Conservation (phyloP, 2,797 vertebrate genomes). For the Sebastiscus tertius region DNA sequence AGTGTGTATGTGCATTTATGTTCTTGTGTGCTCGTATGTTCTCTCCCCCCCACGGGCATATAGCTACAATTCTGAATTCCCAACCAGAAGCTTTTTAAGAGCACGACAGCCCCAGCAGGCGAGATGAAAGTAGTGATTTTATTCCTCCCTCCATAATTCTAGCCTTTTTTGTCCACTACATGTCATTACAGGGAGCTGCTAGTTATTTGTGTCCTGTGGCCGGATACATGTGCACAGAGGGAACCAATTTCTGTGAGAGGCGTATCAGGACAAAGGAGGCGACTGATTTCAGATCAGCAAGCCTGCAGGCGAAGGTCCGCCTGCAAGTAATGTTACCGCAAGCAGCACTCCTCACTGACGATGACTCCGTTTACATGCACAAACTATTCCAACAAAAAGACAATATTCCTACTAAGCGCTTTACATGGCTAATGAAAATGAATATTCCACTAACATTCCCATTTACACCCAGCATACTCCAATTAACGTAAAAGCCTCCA, state of each 20-base stretch:
- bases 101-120: constrained; percentile 68
- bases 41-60: constrained; percentile 26
- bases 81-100: constrained; percentile 64
- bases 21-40: constrained; percentile 14
- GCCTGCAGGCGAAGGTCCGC: constrained; percentile 32
- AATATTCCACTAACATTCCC: neutral
- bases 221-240: constrained; percentile 80
- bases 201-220: constrained; percentile 86
- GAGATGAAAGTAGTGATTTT: constrained; percentile 78
- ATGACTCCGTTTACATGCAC: neutral
- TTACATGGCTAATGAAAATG: neutral
- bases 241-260: constrained; percentile 81
- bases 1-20: constrained; percentile 48
- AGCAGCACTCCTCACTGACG: neutral
- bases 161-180: constrained; percentile 78
- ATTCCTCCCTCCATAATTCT: constrained; percentile 76
- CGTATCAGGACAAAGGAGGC: constrained; percentile 65
- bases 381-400: neutral
- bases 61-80: constrained; percentile 57
- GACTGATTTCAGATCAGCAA: constrained; percentile 67
- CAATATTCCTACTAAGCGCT: neutral
- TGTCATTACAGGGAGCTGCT: constrained; percentile 82
- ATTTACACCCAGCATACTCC: neutral
- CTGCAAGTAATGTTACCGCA: constrained; percentile 21
- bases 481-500: neutral